phyloP scores from a whole-genome alignment of 2,113 vertebrate species.

The Procavia capensis region DNA sequence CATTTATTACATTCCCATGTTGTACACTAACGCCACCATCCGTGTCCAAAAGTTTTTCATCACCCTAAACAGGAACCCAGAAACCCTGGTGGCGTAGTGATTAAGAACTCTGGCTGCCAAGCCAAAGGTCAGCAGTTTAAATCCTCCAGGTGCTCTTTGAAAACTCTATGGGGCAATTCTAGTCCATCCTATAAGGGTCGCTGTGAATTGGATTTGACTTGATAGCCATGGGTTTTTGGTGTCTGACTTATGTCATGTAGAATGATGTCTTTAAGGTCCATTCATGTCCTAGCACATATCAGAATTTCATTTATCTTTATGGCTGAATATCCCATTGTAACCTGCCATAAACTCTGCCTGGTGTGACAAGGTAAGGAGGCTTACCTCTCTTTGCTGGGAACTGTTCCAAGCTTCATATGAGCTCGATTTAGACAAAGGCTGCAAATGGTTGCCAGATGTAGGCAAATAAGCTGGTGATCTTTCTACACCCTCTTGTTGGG shows the following conservation, averaged over 20 bases:
- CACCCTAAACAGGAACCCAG: no score
- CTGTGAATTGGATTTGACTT: no score
- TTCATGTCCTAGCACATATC: background rate
- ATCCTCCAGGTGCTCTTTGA: no score
- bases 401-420: background rate
- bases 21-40: no score
- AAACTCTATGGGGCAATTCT: no score
- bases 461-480: background rate
- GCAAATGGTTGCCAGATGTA: constrained; percentile 55
- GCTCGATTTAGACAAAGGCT: background rate
- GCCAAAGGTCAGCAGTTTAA: no score
- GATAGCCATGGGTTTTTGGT: no score
- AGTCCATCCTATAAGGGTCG: no score
- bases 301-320: background rate
- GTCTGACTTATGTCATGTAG: background rate
- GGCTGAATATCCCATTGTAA: background rate
- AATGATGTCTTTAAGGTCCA: background rate
- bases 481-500: background rate
- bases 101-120: no score
- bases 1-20: no score
- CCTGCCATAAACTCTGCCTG: background rate
- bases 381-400: constrained; percentile 2
- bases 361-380: constrained; percentile 23
- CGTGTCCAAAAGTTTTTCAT: no score
- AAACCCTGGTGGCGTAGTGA: no score